Evolutionary conservation across 2,888 invertebrate genomes (phyloP).

Genomic region (Cacoxenus indagator): DNA sequence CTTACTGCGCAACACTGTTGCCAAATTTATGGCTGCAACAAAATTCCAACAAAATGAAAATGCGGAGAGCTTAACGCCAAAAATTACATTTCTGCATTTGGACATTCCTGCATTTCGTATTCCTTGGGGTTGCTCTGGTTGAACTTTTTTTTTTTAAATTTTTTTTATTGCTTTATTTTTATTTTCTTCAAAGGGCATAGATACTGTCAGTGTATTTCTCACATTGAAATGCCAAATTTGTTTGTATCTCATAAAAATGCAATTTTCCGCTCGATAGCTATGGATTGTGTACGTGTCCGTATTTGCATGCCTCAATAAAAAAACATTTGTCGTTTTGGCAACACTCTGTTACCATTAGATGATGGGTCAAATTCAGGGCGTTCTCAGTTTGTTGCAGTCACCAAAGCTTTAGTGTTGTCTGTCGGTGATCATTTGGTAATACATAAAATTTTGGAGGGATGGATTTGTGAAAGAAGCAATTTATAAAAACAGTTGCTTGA

Average conservation of each 20-base stretch:
- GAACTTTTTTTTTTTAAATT: neutral
- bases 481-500: too few relatives aligned
- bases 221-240: conserved; percentile 3
- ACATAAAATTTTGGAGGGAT: too few relatives aligned
- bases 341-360: neutral
- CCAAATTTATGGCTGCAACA: conserved; percentile 38
- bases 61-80: conserved; percentile 16
- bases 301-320: conserved; percentile 13
- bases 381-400: neutral
- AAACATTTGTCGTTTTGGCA: conserved; percentile 1
- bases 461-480: too few relatives aligned
- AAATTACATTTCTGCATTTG: conserved; percentile 44
- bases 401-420: too few relatives aligned
- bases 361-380: too few relatives aligned
- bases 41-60: conserved; percentile 17
- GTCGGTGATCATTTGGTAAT: too few relatives aligned
- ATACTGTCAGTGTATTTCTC: too few relatives aligned
- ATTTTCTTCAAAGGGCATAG: too few relatives aligned
- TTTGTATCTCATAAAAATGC: conserved; percentile 54
- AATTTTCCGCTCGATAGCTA: conserved; percentile 40
- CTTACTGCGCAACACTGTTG: too few relatives aligned
- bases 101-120: conserved; percentile 7
- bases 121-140: neutral
- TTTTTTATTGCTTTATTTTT: neutral
- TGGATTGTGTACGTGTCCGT: neutral